These are phyloP conservation scores for Lasioglossum zephyrum DNA, from an alignment of 2,888 invertebrate genomes.

Conservation along the genomic window DNA sequence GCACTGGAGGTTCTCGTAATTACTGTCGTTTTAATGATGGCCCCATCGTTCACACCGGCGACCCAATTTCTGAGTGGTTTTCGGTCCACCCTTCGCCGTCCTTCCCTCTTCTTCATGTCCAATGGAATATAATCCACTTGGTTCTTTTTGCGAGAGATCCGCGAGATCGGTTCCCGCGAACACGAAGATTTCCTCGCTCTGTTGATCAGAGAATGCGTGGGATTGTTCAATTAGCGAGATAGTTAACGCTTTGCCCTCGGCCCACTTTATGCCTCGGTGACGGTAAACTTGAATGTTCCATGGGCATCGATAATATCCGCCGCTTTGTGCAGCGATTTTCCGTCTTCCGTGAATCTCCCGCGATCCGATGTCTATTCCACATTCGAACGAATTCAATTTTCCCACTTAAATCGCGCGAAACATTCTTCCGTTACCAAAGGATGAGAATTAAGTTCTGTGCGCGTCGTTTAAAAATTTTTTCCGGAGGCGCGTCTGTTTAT, in stretches of 20 bases:
- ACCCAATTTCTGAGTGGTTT: conserved; percentile 58
- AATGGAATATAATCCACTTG: conserved; percentile 38
- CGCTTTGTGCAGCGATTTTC: neutral
- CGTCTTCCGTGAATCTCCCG: neutral
- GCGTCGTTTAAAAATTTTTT: too few relatives aligned
- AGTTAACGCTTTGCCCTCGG: conserved; percentile 36
- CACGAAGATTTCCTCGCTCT: neutral
- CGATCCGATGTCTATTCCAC: too few relatives aligned
- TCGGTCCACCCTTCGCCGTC: conserved; percentile 4
- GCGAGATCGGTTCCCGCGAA: neutral
- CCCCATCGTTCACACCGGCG: conserved; percentile 45
- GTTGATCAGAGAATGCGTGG: neutral
- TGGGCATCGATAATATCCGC: neutral
- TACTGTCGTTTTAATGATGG: conserved; percentile 58
- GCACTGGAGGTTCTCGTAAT: conserved; percentile 45
- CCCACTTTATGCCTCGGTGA: conserved; percentile 23
- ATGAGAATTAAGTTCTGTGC: too few relatives aligned
- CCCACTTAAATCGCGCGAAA: too few relatives aligned
- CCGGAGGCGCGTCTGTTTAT: too few relatives aligned
- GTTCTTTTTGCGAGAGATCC: neutral
- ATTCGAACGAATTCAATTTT: too few relatives aligned
- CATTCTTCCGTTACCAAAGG: too few relatives aligned
- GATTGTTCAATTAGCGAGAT: conserved; percentile 41
- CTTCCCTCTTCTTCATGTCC: neutral
- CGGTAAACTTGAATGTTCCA: conserved; percentile 16